These are phyloP conservation scores for Bolborhynchus lineola DNA, from an alignment of 2,113 vertebrate species.

Conservation along the genomic window DNA sequence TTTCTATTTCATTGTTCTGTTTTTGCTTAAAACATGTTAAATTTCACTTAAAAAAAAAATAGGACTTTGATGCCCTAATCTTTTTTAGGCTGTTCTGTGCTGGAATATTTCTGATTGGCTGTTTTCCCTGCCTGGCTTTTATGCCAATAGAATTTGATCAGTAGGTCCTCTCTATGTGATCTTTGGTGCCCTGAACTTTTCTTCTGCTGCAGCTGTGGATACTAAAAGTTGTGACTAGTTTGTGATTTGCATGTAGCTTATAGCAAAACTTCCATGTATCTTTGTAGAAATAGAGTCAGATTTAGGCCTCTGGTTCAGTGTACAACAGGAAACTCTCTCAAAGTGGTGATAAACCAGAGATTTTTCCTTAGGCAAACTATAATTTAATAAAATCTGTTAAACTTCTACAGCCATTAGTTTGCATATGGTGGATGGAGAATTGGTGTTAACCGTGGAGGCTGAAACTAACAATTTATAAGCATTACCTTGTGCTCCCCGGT, in stretches of 20 bases:
- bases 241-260: neutral
- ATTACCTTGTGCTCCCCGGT: neutral
- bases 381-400: neutral
- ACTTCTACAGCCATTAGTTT: neutral
- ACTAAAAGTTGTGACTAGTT: neutral
- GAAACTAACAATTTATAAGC: neutral
- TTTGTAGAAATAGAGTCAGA: neutral
- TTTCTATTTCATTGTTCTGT: neutral
- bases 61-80: slow-evolving; percentile 16
- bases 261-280: neutral
- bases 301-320: neutral
- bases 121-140: neutral
- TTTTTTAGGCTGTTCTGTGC: neutral
- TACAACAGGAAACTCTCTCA: neutral
- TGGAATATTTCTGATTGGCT: neutral
- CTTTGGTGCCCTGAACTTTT: neutral
- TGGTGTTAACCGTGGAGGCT: neutral
- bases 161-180: neutral
- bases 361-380: neutral
- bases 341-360: neutral
- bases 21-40: neutral
- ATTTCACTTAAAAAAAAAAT: slow-evolving; percentile 9
- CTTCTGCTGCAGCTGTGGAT: neutral
- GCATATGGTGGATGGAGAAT: neutral
- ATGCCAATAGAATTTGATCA: neutral